Percentiles rank a stretch among this genome's conserved stretches.
phyloP scores from a whole-genome alignment of 2,797 vertebrate genomes.

The Triplophysa yarkandensis region DNA sequence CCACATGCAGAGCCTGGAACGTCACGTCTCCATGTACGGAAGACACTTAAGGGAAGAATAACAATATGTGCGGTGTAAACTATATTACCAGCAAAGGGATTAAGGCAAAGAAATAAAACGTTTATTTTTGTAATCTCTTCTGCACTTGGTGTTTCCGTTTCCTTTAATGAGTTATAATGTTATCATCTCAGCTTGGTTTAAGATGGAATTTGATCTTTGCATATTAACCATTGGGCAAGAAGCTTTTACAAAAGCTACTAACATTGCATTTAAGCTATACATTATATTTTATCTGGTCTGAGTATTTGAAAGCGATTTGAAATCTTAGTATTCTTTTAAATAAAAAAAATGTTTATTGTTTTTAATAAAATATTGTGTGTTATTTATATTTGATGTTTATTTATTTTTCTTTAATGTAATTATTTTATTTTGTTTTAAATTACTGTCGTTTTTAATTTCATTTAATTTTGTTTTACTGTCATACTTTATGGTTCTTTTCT shows the following conservation, averaged over 20 bases:
- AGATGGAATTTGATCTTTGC: background rate
- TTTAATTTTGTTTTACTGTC: no score
- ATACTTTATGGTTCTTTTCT: no score
- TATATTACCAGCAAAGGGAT: background rate
- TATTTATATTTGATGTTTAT: no score
- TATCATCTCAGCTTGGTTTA: background rate
- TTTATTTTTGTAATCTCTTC: background rate
- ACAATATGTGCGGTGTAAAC: background rate
- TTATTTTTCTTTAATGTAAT: no score
- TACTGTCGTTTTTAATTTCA: no score
- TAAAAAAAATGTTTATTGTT: no score
- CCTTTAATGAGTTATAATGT: background rate
- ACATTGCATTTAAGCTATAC: background rate
- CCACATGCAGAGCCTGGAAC: constrained; percentile 32
- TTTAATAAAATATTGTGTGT: no score
- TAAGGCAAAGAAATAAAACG: background rate
- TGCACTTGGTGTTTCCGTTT: no score
- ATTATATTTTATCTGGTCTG: background rate
- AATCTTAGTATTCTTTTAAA: no score
- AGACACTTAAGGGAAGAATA: background rate
- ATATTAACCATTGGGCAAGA: background rate
- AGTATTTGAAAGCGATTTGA: no score
- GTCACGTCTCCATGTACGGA: constrained; percentile 41
- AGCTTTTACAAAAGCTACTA: no score
- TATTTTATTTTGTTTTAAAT: no score